Conservation (phyloP, 2,113 vertebrate genomes). For the Python bivittatus region DNA sequence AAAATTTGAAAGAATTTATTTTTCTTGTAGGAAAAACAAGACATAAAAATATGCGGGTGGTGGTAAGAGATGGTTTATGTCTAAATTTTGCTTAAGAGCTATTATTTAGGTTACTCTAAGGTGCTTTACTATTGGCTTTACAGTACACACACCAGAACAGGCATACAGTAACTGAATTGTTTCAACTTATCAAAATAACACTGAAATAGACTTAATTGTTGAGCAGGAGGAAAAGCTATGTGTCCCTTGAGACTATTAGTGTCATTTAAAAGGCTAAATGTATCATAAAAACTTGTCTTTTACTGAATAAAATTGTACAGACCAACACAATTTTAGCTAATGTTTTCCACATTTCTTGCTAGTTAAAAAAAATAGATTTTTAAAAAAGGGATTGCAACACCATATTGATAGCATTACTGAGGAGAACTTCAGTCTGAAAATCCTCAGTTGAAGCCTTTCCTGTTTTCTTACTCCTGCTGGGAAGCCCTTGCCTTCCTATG, state of each 20-base stretch:
- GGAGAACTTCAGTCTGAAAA: slow-evolving; percentile 40
- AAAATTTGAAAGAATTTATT: slow-evolving; percentile 46
- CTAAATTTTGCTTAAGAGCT: slow-evolving; percentile 63
- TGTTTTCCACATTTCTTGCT: slow-evolving; percentile 83
- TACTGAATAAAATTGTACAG: slow-evolving; percentile 81
- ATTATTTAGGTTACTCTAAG: slow-evolving; percentile 68
- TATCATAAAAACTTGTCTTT: slow-evolving; percentile 85
- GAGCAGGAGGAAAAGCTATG: slow-evolving; percentile 75
- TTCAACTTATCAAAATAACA: slow-evolving; percentile 80
- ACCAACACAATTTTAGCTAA: slow-evolving; percentile 83
- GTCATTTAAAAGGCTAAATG: slow-evolving; percentile 85
- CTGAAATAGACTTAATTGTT: slow-evolving; percentile 84
- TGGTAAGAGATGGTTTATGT: slow-evolving; percentile 54
- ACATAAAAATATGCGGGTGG: slow-evolving; percentile 58
- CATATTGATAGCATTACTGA: slow-evolving; percentile 52
- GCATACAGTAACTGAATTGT: slow-evolving; percentile 83
- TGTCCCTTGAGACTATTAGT: slow-evolving; percentile 83
- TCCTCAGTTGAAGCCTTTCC: slow-evolving; percentile 33
- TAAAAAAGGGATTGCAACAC: slow-evolving; percentile 31
- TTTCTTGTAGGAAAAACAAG: slow-evolving; percentile 47
- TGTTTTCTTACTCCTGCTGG: slow-evolving; percentile 7
- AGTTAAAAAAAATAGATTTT: slow-evolving; percentile 25
- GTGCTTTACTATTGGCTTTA: slow-evolving; percentile 65
- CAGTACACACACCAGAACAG: slow-evolving; percentile 64
- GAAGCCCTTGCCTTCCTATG: slow-evolving; percentile 17